A percentile compares a stretch with the other conserved stretches of the same genome.
phyloP scores from a whole-genome alignment of 2,797 vertebrate species.

The Scleropages formosus region DNA sequence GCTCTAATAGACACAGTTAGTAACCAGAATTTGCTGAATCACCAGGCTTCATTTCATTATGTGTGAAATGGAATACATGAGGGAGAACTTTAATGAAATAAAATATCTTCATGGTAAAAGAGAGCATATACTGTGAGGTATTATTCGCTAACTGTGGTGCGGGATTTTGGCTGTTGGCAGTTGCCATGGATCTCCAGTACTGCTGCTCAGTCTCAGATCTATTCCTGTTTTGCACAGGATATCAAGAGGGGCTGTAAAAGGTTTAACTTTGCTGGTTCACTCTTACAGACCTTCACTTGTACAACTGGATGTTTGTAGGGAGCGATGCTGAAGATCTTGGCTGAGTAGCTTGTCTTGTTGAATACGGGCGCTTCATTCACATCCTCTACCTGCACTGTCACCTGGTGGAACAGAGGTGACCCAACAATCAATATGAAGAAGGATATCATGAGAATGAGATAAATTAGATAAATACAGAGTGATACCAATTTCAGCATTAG shows the following conservation, averaged over 20 bases:
- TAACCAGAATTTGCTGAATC: too few relatives aligned
- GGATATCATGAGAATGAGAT: too few relatives aligned
- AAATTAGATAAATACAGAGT: too few relatives aligned
- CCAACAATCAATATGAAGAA: too few relatives aligned
- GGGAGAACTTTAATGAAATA: too few relatives aligned
- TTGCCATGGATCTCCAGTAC: neutral
- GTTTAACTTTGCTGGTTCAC: neutral
- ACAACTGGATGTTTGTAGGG: constrained; percentile 60
- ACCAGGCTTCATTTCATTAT: neutral
- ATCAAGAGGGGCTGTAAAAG: neutral
- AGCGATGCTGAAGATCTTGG: constrained; percentile 59
- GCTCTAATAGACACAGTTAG: neutral
- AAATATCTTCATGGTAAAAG: too few relatives aligned
- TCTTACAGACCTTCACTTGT: constrained; percentile 62
- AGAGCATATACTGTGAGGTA: too few relatives aligned
- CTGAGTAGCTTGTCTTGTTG: constrained; percentile 44
- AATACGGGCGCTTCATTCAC: constrained; percentile 69
- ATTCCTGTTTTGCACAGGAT: neutral
- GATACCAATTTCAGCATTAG: too few relatives aligned
- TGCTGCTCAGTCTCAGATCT: neutral
- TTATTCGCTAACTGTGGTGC: too few relatives aligned
- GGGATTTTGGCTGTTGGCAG: neutral
- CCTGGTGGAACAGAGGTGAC: constrained; percentile 48
- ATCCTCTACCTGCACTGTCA: constrained; percentile 64
- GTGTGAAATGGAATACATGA: neutral